Conservation (phyloP, 2,797 vertebrate genomes). For the Sciurus carolinensis region DNA sequence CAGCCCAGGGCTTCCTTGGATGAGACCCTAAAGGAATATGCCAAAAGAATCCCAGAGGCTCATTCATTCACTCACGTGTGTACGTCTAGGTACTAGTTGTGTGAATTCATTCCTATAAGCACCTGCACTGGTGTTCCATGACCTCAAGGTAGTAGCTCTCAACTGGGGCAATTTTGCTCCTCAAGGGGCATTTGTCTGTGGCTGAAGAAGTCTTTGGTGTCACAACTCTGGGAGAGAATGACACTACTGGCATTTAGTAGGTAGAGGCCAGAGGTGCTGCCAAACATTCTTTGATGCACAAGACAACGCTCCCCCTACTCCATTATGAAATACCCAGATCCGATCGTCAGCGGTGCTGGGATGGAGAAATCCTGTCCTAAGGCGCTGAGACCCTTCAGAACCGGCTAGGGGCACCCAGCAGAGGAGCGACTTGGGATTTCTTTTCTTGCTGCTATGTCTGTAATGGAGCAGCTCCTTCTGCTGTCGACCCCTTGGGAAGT, state of each 20-base stretch:
- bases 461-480: not conserved
- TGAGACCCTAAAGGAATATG: conserved; percentile 1
- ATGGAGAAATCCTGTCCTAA: not conserved
- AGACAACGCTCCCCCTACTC: not conserved
- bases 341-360: not conserved
- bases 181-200: not conserved
- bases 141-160: conserved; percentile 12
- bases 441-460: conserved; percentile 2
- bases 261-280: not conserved
- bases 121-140: not conserved
- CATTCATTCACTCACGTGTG: not conserved
- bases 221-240: not conserved
- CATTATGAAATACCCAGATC: not conserved
- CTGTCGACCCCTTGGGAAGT: not conserved
- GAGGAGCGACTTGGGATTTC: not conserved
- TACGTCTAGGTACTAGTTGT: not conserved
- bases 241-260: not conserved
- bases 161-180: not conserved
- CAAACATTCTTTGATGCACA: not conserved
- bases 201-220: not conserved
- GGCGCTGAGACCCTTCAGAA: not conserved
- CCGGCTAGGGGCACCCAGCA: not conserved
- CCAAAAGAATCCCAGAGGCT: not conserved
- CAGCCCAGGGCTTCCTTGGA: not conserved
- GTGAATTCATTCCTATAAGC: conserved; percentile 4